Percentiles rank a stretch among this genome's conserved stretches.
These are phyloP conservation scores for Maniola hyperantus DNA, from an alignment of 2,888 invertebrate species.

Conservation along the genomic window DNA sequence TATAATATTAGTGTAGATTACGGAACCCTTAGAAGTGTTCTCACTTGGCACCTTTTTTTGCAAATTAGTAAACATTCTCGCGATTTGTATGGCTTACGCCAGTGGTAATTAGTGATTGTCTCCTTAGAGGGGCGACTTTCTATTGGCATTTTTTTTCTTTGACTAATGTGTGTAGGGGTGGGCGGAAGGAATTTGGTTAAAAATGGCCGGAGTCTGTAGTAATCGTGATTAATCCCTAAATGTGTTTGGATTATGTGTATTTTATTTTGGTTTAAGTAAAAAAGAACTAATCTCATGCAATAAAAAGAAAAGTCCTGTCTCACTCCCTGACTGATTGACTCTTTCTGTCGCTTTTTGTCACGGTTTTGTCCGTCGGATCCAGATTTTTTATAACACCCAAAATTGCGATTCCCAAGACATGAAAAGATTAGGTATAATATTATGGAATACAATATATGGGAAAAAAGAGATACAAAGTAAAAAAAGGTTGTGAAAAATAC, in stretches of 20 bases:
- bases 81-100: constrained; percentile 79
- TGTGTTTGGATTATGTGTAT: constrained; percentile 23
- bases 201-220: constrained; percentile 59
- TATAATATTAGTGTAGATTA: constrained; percentile 9
- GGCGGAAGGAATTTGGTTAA: constrained; percentile 50
- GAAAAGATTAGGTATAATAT: no score
- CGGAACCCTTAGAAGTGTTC: constrained; percentile 31
- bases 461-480: no score
- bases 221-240: constrained; percentile 28
- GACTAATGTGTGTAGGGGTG: constrained; percentile 58
- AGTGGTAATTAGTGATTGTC: constrained; percentile 76
- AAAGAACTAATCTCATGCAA: neutral
- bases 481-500: no score
- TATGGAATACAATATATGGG: no score
- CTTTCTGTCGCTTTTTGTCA: no score
- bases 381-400: no score
- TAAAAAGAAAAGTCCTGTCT: no score
- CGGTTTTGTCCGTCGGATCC: no score
- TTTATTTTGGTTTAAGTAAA: constrained; percentile 5
- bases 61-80: constrained; percentile 80
- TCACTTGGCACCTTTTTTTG: constrained; percentile 52
- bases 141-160: constrained; percentile 66
- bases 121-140: constrained; percentile 53
- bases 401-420: no score
- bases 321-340: no score